These are phyloP conservation scores for Hylyphantes graminicola DNA, from an alignment of 1,140 invertebrate species.

Conservation along the genomic window DNA sequence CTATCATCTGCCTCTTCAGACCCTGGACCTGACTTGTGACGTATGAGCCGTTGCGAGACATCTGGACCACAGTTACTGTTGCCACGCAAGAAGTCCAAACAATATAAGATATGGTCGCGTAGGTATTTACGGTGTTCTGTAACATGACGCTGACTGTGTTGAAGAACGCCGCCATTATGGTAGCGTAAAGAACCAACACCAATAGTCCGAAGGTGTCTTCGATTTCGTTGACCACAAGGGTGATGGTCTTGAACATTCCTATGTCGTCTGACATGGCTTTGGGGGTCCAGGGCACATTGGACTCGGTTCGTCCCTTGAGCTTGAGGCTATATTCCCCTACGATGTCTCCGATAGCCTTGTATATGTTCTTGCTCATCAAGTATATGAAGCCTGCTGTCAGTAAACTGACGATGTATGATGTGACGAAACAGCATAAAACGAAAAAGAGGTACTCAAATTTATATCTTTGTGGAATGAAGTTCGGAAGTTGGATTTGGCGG, in stretches of 20 bases:
- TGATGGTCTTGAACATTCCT: neutral
- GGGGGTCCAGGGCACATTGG: neutral
- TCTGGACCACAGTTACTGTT: neutral
- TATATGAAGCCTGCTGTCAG: neutral
- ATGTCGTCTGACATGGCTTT: neutral
- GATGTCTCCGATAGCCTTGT: neutral
- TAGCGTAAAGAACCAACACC: slow-evolving; percentile 2
- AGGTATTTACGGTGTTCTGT: neutral
- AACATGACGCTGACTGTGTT: neutral
- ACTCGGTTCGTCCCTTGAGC: neutral
- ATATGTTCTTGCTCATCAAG: neutral
- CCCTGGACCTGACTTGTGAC: neutral
- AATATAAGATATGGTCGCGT: neutral
- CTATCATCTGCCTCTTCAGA: neutral
- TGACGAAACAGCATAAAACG: neutral
- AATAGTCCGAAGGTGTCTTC: neutral
- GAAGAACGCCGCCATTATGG: neutral
- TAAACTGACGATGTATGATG: neutral
- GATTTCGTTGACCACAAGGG: neutral
- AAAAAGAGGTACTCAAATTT: neutral
- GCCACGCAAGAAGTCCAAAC: neutral
- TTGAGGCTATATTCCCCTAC: neutral
- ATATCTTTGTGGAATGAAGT: neutral
- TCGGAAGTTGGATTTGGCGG: neutral
- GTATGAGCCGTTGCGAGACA: neutral